Conservation (phyloP, 2,797 vertebrate species). For the Pseudochaenichthys georgianus region DNA sequence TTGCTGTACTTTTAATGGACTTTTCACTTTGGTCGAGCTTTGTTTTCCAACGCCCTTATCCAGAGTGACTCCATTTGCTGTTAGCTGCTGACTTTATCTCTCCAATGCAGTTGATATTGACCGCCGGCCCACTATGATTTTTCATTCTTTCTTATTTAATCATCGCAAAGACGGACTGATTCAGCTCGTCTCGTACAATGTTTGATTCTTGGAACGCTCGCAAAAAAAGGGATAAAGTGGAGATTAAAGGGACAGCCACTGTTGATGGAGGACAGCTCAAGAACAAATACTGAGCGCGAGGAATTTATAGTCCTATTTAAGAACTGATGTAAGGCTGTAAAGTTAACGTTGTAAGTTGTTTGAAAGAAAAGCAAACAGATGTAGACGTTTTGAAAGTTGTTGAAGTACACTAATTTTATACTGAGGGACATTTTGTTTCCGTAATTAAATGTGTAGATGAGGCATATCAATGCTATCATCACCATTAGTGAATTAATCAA, state of each 20-base stretch:
- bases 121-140: conserved; percentile 28
- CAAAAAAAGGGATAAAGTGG: conserved; percentile 19
- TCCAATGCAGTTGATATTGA: conserved; percentile 38
- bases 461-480: conserved; percentile 47
- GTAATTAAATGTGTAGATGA: conserved; percentile 56
- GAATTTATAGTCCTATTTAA: conserved; percentile 34
- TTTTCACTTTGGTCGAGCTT: conserved; percentile 44
- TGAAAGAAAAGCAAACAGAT: conserved; percentile 15
- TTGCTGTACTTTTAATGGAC: conserved; percentile 34
- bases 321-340: conserved; percentile 20
- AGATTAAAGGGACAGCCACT: conserved; percentile 38
- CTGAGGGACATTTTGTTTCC: conserved; percentile 10
- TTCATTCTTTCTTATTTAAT: conserved; percentile 38
- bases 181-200: conserved; percentile 5
- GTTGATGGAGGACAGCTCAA: conserved; percentile 47
- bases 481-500: conserved; percentile 44
- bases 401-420: conserved; percentile 2
- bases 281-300: conserved; percentile 14
- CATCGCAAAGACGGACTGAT: conserved; percentile 43
- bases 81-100: conserved; percentile 50
- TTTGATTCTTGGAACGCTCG: conserved; percentile 40
- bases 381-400: conserved; percentile 16
- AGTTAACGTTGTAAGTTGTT: conserved; percentile 23
- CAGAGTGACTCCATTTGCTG: conserved; percentile 39
- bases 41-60: conserved; percentile 34